Evolutionary conservation across 1,140 invertebrate species (phyloP), one percentile per base, ranked within the genome.

Genomic region (Temnothorax nylanderi): DNA sequence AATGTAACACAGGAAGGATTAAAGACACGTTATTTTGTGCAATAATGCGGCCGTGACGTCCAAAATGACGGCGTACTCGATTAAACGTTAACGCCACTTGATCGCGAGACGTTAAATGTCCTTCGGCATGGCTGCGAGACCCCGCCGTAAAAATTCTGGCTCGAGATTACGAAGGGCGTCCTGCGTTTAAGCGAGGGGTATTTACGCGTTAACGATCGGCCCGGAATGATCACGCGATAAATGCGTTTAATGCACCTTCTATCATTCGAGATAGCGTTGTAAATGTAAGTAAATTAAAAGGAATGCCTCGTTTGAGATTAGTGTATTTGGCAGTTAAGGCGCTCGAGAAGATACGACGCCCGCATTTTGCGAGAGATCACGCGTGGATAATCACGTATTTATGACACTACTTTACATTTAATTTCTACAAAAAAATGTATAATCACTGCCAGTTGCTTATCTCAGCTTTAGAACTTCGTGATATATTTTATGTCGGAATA

Each of bases 81-180:
- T 60, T 77, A 77, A 76, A 58, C 0, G 16, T 13, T 10, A 37
- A 44, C 7, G 37, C n/a, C 10, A 26, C 11, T 37, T 51, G 32
- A n/a, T 11, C 11, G 18, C 64, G 65, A 47, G 26, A 37, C 18
- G 11, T 78, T 78, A 51, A 80, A 54, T 67, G 44, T 67, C 62
- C 34, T 67, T 80, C 34, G 47, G 32, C n/a, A 32, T 44, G 34
- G 37, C 54, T 60, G 32, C 13, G n/a, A 26, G 26, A 78, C 13
- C 37, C 64, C 44, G 41, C 11, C 44, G 58, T 78, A 78, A 78
- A 78, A 78, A 78, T 64, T 64, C 76, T 34, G n/a, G 4, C 1
- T 65, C 32, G 76, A 65, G 16, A 78, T 78, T 65, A 65, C 18
- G 75, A 65, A 78, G 76, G 76, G 44, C 18, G n/a, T 80, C 34